phyloP scores from a whole-genome alignment of 1,140 invertebrate species.

The Sminthurides bifidus region DNA sequence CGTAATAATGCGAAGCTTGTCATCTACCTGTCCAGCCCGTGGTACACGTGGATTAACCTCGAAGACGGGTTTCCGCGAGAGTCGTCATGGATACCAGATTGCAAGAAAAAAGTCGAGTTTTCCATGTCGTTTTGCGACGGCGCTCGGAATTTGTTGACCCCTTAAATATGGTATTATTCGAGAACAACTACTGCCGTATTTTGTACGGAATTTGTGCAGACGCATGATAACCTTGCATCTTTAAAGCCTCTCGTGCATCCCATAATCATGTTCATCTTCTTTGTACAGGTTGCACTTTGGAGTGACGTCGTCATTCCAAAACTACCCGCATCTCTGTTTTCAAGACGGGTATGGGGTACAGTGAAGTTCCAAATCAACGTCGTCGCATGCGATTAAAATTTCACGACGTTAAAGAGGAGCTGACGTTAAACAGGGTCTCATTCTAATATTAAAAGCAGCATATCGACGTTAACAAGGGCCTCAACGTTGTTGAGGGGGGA shows the following conservation, averaged over 20 bases:
- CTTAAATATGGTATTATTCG: background rate
- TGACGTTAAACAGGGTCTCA: too few relatives aligned
- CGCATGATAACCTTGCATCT: slow-evolving; percentile 20
- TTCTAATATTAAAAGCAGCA: too few relatives aligned
- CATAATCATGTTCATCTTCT: too few relatives aligned
- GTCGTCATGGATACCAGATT: background rate
- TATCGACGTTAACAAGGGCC: too few relatives aligned
- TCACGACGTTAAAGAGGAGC: too few relatives aligned
- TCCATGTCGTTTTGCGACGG: background rate
- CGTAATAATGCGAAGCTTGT: background rate
- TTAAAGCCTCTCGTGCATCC: background rate
- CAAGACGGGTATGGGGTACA: too few relatives aligned
- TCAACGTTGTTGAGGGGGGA: too few relatives aligned
- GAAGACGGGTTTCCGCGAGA: background rate
- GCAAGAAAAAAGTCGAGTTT: background rate
- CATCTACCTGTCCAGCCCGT: background rate
- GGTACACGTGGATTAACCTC: background rate
- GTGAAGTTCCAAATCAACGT: too few relatives aligned
- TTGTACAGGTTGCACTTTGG: too few relatives aligned
- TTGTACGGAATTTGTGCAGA: slow-evolving; percentile 24
- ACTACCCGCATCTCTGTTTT: too few relatives aligned
- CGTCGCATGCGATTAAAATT: too few relatives aligned
- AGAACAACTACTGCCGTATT: background rate
- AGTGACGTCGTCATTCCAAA: too few relatives aligned
- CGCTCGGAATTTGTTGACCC: background rate